Evolutionary conservation across 1,140 invertebrate genomes (phyloP), one percentile per base, ranked within the genome.

Genomic region (Drosophila pseudoananassae): DNA sequence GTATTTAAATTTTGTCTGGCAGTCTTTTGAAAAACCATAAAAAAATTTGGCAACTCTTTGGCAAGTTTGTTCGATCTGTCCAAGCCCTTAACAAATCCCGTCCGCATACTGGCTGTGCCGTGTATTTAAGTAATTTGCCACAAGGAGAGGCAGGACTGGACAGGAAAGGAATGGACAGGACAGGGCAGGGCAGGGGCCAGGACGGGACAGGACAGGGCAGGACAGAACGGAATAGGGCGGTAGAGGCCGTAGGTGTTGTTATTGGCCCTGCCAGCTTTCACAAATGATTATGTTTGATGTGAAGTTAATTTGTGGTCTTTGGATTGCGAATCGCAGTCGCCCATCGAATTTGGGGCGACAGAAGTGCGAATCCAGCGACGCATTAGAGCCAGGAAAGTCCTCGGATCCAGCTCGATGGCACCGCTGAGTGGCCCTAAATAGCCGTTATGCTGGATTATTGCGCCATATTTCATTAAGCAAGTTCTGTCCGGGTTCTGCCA

Each of bases 281-380:
- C 85, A 88, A 88, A 89, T 89, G 84, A 88, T 88, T 88, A 88
- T 83, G 76, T 88, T 88, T 88, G 83, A 88, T 88, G 84, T 88
- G 83, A 59, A 88, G 78, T 88, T 88, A 88, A 88, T 88, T 88
- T 88, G 83, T 76, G 76, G 68, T 79, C 74, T 76, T 66, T 71
- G 74, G 52, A 61, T 76, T 76, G 58, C 15, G 46, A 55, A 74
- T 75, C 60, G 33, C 27, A 31, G 58, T 43, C 40, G 40, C 40
- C 40, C 40, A 43, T 43, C 55, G 63, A 59, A 58, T 36, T 46
- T 53, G 43, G 14, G 40, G 20, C 54, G 68, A 57, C 80, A 85
- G 72, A 84, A 85, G 81, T 85, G 82, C 76, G 76, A 82, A 80
- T 20, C 58, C 50, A 60, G 52, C 78, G 47, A 81, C 81, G 82